Base-by-base conservation (phyloP, 2,797 vertebrate species). In the Melanotaenia pygmaea region DNA sequence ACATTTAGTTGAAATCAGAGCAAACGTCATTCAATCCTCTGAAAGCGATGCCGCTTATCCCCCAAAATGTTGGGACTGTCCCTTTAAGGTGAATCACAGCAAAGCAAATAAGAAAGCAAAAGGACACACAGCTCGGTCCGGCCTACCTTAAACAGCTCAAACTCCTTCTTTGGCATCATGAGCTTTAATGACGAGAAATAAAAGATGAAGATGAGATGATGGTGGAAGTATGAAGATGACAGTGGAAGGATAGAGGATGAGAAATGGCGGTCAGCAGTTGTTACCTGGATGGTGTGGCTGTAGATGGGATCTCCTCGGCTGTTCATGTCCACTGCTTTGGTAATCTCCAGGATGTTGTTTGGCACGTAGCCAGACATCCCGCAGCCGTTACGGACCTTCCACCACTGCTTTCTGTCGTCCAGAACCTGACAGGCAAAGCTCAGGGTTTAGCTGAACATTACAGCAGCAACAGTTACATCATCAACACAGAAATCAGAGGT, bases 161-260 rank as follows among this genome's bases (percentile, higher is more conserved):
- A 99, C 88, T 99, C 98, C 96, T 96, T 98, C 95, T 97, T 99
- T 96, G 98, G 97, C 97, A 99, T 99, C 96, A 99, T 96, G 7
- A 99, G 96, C 98, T 99, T 95, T 76, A 76, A 90, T 16, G 4
- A 69, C 69, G 34, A 67, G 64, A 81, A 76, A 82, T 35, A 64
- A 38, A 32, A 77, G 50, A 79, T 13, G 65, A 5, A 54, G 9
- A 30, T 59, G 60, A 72, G 59, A 66, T 9, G 26, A 9, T 1
- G 43, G 40, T 0, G 40, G 43, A 22, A 37, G 32, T 58, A 64
- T 4, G 65, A 10, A 20, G 10, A 11, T 28, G 3, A 18, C 38
- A 51, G 1, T 28, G 34, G 11, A 30, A 64, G 59, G 65, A 20
- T 11, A 8, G 1, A 30, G 40, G 12, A 3, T 3, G 51, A 5